Conservation (phyloP, 2,113 vertebrate species). For the Cryptomyrus ogoouensis region DNA sequence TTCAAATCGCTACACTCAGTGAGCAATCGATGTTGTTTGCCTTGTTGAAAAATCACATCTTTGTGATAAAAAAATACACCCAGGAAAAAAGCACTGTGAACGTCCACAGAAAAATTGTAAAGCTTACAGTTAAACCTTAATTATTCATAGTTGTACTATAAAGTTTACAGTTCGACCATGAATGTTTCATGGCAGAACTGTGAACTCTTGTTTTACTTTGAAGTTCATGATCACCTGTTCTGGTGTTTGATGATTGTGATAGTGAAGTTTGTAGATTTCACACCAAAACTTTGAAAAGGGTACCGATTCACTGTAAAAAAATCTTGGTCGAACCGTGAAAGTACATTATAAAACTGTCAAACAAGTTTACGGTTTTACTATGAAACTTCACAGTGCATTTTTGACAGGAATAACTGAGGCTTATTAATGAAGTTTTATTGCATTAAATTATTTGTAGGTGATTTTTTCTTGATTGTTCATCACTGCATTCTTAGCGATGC, state of each 20-base stretch:
- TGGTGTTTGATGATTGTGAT: not conserved
- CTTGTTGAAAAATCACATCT: not conserved
- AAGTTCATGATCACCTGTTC: not conserved
- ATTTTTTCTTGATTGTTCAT: not conserved
- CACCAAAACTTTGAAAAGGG: not conserved
- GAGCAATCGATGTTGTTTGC: not conserved
- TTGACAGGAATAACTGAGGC: not conserved
- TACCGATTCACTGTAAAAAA: not conserved
- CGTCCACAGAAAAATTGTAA: not conserved
- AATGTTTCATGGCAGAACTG: not conserved
- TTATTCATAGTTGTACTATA: no score
- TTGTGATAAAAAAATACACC: not conserved
- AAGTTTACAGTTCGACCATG: not conserved
- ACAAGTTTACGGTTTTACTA: not conserved
- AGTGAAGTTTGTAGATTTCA: not conserved
- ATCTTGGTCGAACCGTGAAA: not conserved
- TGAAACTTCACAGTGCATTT: not conserved
- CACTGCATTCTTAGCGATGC: not conserved
- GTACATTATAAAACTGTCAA: not conserved
- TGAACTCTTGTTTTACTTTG: not conserved
- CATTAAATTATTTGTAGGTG: not conserved
- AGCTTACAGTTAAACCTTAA: not conserved
- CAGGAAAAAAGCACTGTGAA: not conserved
- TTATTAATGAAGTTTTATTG: not conserved
- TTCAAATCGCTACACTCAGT: not conserved